phyloP scores from a whole-genome alignment of 1,140 invertebrate genomes.

The Drosophila fuyamai region DNA sequence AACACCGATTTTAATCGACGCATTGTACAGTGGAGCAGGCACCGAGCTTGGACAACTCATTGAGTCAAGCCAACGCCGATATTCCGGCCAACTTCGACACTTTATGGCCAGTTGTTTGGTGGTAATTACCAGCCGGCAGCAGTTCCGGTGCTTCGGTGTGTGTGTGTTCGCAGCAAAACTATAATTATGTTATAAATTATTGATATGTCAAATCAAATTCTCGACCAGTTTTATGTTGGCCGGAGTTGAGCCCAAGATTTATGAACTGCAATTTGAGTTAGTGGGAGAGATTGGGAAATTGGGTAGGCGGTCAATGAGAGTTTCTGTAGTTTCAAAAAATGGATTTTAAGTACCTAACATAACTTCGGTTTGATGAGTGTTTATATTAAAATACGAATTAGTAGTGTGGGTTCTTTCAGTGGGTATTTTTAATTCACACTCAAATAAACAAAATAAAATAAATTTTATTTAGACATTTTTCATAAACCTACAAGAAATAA shows the following conservation, averaged over 20 bases:
- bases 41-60: conserved; percentile 55
- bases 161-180: conserved; percentile 29
- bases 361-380: no score
- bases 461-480: no score
- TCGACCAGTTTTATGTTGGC: conserved; percentile 46
- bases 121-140: conserved; percentile 73
- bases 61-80: conserved; percentile 37
- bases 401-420: no score
- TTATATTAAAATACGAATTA: no score
- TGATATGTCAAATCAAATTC: conserved; percentile 80
- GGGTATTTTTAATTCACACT: no score
- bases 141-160: conserved; percentile 58
- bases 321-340: conserved; percentile 2
- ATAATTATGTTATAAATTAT: conserved; percentile 79
- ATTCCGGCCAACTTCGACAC: conserved; percentile 47
- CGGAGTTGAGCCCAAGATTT: conserved; percentile 54
- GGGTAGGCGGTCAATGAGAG: background rate
- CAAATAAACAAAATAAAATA: no score
- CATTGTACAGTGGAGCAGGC: conserved; percentile 46
- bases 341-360: background rate
- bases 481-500: no score
- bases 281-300: conserved; percentile 32
- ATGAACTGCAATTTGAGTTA: conserved; percentile 53
- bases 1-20: conserved; percentile 80
- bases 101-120: conserved; percentile 57